Conservation (phyloP, 2,888 invertebrate genomes). For the Syrista parreyssii region DNA sequence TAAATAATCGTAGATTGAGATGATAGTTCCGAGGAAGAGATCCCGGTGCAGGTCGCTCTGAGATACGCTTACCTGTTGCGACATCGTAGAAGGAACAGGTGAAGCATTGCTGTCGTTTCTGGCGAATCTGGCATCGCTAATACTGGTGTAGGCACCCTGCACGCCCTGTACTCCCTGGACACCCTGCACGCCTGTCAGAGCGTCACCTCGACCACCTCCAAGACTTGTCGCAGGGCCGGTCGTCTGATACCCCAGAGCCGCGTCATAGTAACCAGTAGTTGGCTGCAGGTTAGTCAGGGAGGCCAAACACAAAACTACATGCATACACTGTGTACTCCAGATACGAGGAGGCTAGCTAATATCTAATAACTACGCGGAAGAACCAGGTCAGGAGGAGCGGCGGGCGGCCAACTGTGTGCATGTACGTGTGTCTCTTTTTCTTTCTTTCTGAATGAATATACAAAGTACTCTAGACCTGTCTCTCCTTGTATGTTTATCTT, state of each 20-base stretch:
- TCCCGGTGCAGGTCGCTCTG: not conserved
- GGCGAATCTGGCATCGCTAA: slow-evolving; percentile 78
- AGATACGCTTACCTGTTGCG: slow-evolving; percentile 70
- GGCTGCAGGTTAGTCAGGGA: slow-evolving; percentile 65
- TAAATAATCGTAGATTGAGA: slow-evolving; percentile 3
- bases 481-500: not conserved
- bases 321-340: slow-evolving; percentile 66
- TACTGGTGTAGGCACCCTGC: slow-evolving; percentile 73
- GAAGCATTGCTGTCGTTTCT: slow-evolving; percentile 84
- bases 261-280: slow-evolving; percentile 77
- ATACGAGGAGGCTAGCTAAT: slow-evolving; percentile 61
- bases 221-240: slow-evolving; percentile 73
- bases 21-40: not conserved
- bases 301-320: slow-evolving; percentile 66
- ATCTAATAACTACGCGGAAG: slow-evolving; percentile 35
- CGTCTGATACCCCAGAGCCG: slow-evolving; percentile 75
- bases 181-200: slow-evolving; percentile 72
- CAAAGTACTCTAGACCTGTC: not conserved
- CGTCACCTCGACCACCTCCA: slow-evolving; percentile 75
- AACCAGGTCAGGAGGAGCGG: slow-evolving; percentile 5
- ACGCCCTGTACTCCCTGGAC: slow-evolving; percentile 62
- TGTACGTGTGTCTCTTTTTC: not conserved
- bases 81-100: slow-evolving; percentile 81
- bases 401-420: not conserved
- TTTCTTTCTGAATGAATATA: not conserved